Evolutionary conservation across 2,797 vertebrate species (phyloP), one percentile per base, ranked within the genome.

Genomic region (Taenioides sp.): DNA sequence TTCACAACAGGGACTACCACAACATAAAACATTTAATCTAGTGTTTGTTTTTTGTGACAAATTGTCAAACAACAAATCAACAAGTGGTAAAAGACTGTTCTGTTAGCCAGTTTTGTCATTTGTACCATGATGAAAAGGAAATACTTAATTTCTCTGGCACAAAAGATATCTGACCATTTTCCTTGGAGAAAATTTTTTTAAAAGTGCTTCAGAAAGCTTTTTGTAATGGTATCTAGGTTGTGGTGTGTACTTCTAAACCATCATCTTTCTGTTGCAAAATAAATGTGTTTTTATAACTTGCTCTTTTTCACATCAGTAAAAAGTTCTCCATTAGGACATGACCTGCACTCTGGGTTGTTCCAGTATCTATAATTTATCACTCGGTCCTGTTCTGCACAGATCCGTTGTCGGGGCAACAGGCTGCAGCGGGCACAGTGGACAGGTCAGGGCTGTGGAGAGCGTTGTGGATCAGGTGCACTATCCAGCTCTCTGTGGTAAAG

Each of bases 321-420:
- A 82, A 72, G 71, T 82, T 82, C 75, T 86, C 81, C 84, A 87
- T 81, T 85, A 83, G 71, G 60, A 78, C 62, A 78, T 43, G 71
- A 74, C 74, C 81, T 72, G 67, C 75, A 64, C 78, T 75, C 77
- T 72, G 28, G 40, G 72, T 79, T 82, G 65, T 83, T 74, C 71
- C 71, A 47, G 7, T 71, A 81, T 90, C 20, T 67, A 89, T 89
- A 84, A 89, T 89, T 83, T 14, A 89, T 43, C 66, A 75, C 74
- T 62, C 67, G 73, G 76, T 61, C 76, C 76, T 74, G 67, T 86
- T 68, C 65, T 1, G 4, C 65, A 27, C 18, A 73, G 66, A 69
- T 80, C 50, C 47, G 78, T 55, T 34, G 63, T 84, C 68, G 63
- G 23, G 31, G 34, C 64, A 65, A 61, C 27, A 67, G 65, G 10